phyloP scores from a whole-genome alignment of 2,888 invertebrate genomes.

The Nomada ruficornis region DNA sequence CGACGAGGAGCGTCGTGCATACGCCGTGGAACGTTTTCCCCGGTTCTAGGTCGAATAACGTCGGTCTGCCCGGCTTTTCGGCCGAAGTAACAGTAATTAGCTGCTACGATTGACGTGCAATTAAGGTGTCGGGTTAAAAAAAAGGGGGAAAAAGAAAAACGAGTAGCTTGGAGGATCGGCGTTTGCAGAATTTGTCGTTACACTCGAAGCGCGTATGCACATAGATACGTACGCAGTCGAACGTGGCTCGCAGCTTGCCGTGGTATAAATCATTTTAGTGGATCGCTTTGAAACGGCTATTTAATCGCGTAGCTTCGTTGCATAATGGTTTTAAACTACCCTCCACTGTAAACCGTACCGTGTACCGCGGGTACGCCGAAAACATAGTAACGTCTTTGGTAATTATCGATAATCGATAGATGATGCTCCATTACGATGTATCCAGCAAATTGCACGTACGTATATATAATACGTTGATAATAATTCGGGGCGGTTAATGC shows the following conservation, averaged over 20 bases:
- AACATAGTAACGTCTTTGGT: conserved; percentile 46
- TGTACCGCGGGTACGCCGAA: conserved; percentile 10
- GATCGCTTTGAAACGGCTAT: background rate
- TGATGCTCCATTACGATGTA: conserved; percentile 45
- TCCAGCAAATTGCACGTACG: conserved; percentile 40
- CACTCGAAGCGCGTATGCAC: too few relatives aligned
- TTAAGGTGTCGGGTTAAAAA: background rate
- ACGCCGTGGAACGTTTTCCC: background rate
- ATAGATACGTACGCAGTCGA: background rate
- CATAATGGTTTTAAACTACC: conserved; percentile 17
- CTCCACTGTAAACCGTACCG: background rate
- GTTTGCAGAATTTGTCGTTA: background rate
- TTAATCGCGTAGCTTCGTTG: conserved; percentile 24
- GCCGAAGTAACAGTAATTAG: conserved; percentile 13
- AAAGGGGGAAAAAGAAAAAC: too few relatives aligned
- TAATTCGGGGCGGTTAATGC: conserved; percentile 41
- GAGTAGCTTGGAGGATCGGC: background rate
- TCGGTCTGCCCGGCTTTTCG: background rate
- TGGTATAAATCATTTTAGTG: background rate
- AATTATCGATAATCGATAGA: conserved; percentile 62
- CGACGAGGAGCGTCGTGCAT: background rate
- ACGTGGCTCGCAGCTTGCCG: too few relatives aligned
- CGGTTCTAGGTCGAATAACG: background rate
- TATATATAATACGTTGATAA: conserved; percentile 20
- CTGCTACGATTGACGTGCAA: conserved; percentile 28